A percentile compares a stretch with the other conserved stretches of the same genome.
Evolutionary conservation across 2,113 vertebrate genomes (phyloP).

Genomic region (Petroica traversi): DNA sequence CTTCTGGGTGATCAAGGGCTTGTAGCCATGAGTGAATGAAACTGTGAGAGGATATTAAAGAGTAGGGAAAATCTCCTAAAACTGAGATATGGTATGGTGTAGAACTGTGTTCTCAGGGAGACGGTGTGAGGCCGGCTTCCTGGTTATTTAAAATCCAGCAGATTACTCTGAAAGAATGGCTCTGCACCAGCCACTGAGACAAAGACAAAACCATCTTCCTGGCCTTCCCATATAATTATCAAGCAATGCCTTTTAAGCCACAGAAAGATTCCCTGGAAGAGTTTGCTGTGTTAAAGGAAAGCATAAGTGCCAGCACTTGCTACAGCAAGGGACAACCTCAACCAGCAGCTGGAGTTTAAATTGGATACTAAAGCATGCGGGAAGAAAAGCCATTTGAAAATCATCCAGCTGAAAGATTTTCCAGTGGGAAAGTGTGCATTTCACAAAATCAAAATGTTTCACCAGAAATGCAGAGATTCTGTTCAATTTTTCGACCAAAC

Average conservation of each 20-base stretch:
- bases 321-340: not conserved
- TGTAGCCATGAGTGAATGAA: not conserved
- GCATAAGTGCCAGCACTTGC: not conserved
- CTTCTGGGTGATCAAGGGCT: not conserved
- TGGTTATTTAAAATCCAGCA: not conserved
- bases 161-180: not conserved
- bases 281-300: not conserved
- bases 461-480: not conserved
- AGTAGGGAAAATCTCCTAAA: not conserved
- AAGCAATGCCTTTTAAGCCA: not conserved
- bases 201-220: not conserved
- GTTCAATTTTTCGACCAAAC: not conserved
- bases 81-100: not conserved
- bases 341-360: constrained; percentile 51
- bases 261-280: not conserved
- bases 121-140: not conserved
- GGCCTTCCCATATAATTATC: not conserved
- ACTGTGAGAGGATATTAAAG: not conserved
- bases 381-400: constrained; percentile 37
- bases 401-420: constrained; percentile 21
- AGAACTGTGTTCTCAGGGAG: not conserved
- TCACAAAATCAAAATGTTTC: not conserved
- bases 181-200: fast-evolving
- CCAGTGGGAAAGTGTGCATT: not conserved
- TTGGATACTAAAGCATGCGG: not conserved